phyloP scores from a whole-genome alignment of 2,888 invertebrate genomes.

The Pollenia angustigena region DNA sequence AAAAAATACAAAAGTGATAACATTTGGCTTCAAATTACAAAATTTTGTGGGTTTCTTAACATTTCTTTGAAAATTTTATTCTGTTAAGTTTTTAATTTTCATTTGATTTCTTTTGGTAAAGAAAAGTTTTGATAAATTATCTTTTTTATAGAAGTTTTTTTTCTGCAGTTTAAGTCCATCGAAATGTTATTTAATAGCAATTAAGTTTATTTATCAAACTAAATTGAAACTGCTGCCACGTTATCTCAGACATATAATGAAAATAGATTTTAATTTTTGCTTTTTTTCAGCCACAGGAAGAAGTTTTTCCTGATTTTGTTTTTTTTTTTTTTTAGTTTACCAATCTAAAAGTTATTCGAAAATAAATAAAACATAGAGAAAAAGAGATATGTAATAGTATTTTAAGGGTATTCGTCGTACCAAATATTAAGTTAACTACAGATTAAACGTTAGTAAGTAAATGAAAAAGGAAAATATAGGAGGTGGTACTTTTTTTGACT shows the following conservation, averaged over 20 bases:
- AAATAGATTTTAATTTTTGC: constrained; percentile 1
- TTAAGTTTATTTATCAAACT: constrained; percentile 77
- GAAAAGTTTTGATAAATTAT: constrained; percentile 34
- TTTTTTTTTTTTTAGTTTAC: constrained; percentile 2
- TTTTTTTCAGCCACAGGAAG: constrained; percentile 19
- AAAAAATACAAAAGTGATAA: too few relatives aligned
- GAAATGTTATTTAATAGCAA: constrained; percentile 78
- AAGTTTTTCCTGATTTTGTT: constrained; percentile 2
- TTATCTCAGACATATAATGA: constrained; percentile 38
- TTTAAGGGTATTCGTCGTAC: too few relatives aligned
- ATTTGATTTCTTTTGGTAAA: constrained; percentile 1
- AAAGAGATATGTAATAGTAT: constrained; percentile 45
- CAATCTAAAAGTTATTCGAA: constrained; percentile 20
- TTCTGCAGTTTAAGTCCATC: constrained; percentile 72
- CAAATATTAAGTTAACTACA: too few relatives aligned
- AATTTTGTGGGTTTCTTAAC: too few relatives aligned
- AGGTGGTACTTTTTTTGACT: background rate
- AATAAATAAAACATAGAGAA: constrained; percentile 28
- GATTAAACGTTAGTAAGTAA: constrained; percentile 48
- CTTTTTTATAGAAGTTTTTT: background rate
- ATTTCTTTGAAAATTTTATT: background rate
- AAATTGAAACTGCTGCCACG: constrained; percentile 75
- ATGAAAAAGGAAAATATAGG: background rate
- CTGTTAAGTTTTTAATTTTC: constrained; percentile 39
- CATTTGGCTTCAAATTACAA: too few relatives aligned